phyloP scores from a whole-genome alignment of 2,797 vertebrate species.

The Rhodeus uyekii region DNA sequence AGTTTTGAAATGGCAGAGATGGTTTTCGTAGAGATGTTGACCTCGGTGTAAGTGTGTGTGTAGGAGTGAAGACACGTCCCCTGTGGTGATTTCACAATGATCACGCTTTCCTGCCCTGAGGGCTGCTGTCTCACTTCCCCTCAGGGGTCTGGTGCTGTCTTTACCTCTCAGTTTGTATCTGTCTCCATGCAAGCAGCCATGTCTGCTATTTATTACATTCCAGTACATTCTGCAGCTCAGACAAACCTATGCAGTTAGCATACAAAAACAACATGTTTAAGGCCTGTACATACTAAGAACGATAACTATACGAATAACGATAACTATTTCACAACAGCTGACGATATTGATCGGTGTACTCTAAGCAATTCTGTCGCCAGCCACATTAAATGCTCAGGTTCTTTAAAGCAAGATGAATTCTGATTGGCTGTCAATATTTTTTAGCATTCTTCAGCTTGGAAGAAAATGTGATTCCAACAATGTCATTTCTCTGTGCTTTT shows the following conservation, averaged over 20 bases:
- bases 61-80: slow-evolving; percentile 36
- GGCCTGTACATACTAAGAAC: background rate
- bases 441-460: background rate
- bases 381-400: background rate
- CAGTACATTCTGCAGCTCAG: slow-evolving; percentile 7
- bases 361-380: background rate
- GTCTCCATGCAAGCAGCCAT: slow-evolving; percentile 5
- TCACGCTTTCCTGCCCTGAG: slow-evolving; percentile 47
- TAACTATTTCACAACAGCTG: background rate
- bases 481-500: background rate
- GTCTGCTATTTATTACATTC: slow-evolving; percentile 13
- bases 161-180: slow-evolving; percentile 40
- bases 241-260: background rate
- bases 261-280: background rate
- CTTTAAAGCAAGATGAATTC: background rate
- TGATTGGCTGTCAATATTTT: background rate
- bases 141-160: slow-evolving; percentile 31
- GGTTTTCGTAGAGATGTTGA: slow-evolving; percentile 37
- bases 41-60: slow-evolving; percentile 27
- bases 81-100: slow-evolving; percentile 55
- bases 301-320: background rate
- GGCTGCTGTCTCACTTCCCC: slow-evolving; percentile 47
- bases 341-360: background rate
- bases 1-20: slow-evolving; percentile 10
- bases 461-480: background rate